Conservation (phyloP, 2,113 vertebrate species). For the Cynoglossus semilaevis region DNA sequence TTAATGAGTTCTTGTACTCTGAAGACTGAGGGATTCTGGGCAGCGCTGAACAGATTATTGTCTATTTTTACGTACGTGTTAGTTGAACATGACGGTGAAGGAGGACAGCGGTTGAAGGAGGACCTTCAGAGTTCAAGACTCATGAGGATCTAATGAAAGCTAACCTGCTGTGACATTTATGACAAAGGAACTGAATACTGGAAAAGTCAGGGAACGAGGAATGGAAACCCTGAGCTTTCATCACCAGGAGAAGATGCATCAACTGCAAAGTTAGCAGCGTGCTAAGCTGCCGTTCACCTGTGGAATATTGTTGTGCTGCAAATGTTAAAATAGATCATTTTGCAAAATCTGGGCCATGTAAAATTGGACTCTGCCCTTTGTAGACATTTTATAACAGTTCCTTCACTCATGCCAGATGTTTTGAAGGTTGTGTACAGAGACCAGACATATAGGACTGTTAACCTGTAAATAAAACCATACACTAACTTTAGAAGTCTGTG, state of each 20-base stretch:
- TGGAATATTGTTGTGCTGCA: conserved; percentile 20
- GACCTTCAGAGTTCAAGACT: conserved; percentile 9
- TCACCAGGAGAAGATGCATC: neutral
- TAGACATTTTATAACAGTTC: conserved; percentile 53
- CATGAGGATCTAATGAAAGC: conserved; percentile 31
- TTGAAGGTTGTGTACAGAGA: conserved; percentile 32
- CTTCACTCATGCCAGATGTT: conserved; percentile 28
- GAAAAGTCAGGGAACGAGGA: conserved; percentile 3
- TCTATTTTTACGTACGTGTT: neutral
- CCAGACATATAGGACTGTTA: conserved; percentile 26
- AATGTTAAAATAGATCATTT: conserved; percentile 45
- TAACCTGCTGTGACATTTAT: conserved; percentile 7
- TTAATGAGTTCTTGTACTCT: neutral
- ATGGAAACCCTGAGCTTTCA: conserved; percentile 19
- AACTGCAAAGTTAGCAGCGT: conserved; percentile 15
- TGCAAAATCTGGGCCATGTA: conserved; percentile 43
- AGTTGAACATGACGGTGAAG: neutral
- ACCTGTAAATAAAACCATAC: conserved; percentile 60
- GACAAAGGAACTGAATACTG: conserved; percentile 10
- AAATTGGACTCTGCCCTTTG: conserved; percentile 44
- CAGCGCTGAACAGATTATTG: conserved; percentile 15
- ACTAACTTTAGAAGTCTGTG: neutral
- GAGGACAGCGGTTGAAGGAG: conserved; percentile 23
- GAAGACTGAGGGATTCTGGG: conserved; percentile 1
- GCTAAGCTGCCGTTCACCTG: conserved; percentile 20